Conservation (phyloP, 2,113 vertebrate species). For the Thryonomys swinderianus region DNA sequence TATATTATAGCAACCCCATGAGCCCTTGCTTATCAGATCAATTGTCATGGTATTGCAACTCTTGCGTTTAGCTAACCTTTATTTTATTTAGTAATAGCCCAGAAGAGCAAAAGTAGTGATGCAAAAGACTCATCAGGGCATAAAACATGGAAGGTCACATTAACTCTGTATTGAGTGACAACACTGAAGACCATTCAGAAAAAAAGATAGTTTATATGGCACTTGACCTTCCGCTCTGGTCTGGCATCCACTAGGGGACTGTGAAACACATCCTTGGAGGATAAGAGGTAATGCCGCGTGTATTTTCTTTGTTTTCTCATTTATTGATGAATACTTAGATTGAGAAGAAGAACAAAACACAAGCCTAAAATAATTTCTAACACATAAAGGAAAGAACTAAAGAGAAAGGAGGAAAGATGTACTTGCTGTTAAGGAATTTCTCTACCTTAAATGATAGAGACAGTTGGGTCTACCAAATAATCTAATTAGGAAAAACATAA, state of each 20-base stretch:
- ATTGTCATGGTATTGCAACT: not conserved
- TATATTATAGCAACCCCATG: not conserved
- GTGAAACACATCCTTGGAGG: not conserved
- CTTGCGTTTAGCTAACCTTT: not conserved
- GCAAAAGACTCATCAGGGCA: not conserved
- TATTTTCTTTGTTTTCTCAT: not conserved
- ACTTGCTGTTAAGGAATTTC: not conserved
- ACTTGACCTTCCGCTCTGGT: not conserved
- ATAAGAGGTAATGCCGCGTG: not conserved
- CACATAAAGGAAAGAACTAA: not conserved
- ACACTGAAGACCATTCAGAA: not conserved
- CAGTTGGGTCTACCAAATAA: not conserved
- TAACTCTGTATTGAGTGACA: not conserved
- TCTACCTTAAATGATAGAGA: not conserved
- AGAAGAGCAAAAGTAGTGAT: not conserved
- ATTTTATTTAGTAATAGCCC: not conserved
- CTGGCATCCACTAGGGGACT: not conserved
- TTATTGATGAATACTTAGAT: not conserved
- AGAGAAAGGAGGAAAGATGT: not conserved
- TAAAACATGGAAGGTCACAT: not conserved
- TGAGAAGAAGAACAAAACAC: not conserved
- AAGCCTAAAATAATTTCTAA: constrained; percentile 22
- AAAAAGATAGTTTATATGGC: not conserved
- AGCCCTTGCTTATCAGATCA: not conserved
- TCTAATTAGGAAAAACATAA: constrained; percentile 16